phyloP scores from a whole-genome alignment of 2,888 invertebrate genomes.

The Clanis bilineata region DNA sequence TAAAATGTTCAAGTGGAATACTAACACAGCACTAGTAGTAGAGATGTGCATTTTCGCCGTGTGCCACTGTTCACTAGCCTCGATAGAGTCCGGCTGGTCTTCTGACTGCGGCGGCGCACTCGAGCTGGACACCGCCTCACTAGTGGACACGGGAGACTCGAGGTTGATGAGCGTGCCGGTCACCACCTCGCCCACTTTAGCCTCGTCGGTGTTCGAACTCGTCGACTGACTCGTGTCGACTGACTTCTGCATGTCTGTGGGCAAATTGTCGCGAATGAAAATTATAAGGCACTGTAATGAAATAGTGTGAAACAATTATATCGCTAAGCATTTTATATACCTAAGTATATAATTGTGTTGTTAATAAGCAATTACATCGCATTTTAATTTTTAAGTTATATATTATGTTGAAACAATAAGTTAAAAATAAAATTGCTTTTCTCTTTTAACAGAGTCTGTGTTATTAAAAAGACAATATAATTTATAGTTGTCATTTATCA shows the following conservation, averaged over 20 bases:
- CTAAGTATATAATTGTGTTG: background rate
- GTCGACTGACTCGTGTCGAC: conserved; percentile 71
- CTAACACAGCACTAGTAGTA: conserved; percentile 66
- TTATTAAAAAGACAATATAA: background rate
- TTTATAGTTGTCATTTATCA: background rate
- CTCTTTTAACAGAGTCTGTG: no score
- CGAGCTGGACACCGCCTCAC: conserved; percentile 43
- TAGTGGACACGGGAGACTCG: conserved; percentile 63
- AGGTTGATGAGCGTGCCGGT: conserved; percentile 71
- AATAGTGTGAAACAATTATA: background rate
- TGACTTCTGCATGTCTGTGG: conserved; percentile 62
- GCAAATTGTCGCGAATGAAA: conserved; percentile 15
- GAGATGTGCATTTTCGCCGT: conserved; percentile 63
- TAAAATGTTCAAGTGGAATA: conserved; percentile 18
- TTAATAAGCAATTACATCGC: background rate
- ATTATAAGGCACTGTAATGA: background rate
- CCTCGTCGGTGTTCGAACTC: conserved; percentile 65
- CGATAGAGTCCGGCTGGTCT: conserved; percentile 74
- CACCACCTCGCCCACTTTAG: conserved; percentile 62
- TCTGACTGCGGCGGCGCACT: conserved; percentile 43
- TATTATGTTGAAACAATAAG: background rate
- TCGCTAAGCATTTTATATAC: background rate
- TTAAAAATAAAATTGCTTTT: background rate
- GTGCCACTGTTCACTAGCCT: conserved; percentile 69
- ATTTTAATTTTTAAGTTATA: background rate